A percentile compares a stretch with the other conserved stretches of the same genome.
Conservation (phyloP, 2,888 invertebrate genomes). For the Erynnis tages region DNA sequence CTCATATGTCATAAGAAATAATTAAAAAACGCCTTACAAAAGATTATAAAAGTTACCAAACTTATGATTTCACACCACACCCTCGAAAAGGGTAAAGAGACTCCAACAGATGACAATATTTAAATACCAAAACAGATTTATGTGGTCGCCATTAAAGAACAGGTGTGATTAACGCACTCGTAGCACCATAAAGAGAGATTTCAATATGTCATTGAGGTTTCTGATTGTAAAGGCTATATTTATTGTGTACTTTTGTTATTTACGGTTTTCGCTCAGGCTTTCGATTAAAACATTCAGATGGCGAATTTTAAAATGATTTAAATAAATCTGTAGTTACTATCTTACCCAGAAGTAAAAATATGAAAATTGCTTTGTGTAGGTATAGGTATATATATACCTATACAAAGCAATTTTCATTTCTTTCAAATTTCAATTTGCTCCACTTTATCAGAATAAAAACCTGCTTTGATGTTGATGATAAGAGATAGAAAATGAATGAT, state of each 20-base stretch:
- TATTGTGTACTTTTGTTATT: conserved; percentile 34
- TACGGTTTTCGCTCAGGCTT: conserved; percentile 35
- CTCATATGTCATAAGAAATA: too few relatives aligned
- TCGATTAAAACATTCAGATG: conserved; percentile 29
- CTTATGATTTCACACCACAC: background rate
- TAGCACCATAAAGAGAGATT: conserved; percentile 47
- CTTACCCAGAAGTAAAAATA: too few relatives aligned
- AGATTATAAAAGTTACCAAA: background rate
- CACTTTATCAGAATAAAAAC: too few relatives aligned
- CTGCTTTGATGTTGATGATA: background rate
- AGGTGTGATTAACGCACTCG: conserved; percentile 30
- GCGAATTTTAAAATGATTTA: background rate
- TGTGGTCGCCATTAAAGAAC: conserved; percentile 23
- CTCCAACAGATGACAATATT: conserved; percentile 9
- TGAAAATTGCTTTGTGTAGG: too few relatives aligned
- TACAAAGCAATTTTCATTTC: too few relatives aligned
- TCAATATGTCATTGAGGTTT: conserved; percentile 47
- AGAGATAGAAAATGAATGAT: too few relatives aligned
- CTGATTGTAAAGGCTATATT: conserved; percentile 35
- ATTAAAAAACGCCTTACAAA: too few relatives aligned
- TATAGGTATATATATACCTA: too few relatives aligned
- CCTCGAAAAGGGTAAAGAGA: background rate
- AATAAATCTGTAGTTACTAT: too few relatives aligned
- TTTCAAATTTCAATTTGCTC: background rate
- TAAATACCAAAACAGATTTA: conserved; percentile 23